These are phyloP conservation scores for Mimas tiliae DNA, from an alignment of 2,888 invertebrate genomes.

Conservation along the genomic window DNA sequence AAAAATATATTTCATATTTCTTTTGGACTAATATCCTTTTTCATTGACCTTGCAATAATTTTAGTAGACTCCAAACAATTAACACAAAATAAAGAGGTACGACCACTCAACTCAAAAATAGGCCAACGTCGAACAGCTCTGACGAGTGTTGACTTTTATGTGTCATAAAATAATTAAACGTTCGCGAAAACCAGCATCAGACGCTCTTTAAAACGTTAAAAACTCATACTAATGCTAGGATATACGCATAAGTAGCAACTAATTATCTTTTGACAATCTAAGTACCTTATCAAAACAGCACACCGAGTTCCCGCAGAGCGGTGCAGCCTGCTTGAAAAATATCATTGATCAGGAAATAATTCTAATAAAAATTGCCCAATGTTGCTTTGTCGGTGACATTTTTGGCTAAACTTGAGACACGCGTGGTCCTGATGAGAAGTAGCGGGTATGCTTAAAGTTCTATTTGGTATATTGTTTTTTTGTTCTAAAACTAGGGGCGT, in stretches of 20 bases:
- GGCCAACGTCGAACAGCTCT: too few relatives aligned
- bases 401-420: too few relatives aligned
- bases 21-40: too few relatives aligned
- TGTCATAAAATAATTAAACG: background rate
- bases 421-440: too few relatives aligned
- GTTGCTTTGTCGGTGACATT: background rate
- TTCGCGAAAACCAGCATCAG: background rate
- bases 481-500: too few relatives aligned
- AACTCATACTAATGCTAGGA: background rate
- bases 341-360: background rate
- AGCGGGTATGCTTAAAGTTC: too few relatives aligned
- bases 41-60: too few relatives aligned
- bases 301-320: background rate
- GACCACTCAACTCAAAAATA: too few relatives aligned
- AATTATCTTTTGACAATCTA: background rate
- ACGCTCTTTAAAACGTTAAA: background rate
- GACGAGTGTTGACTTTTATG: background rate
- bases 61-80: too few relatives aligned
- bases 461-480: too few relatives aligned
- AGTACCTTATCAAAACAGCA: constrained; percentile 1
- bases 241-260: background rate
- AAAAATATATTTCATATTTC: too few relatives aligned
- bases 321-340: background rate
- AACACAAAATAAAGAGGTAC: too few relatives aligned
- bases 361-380: background rate